These are phyloP conservation scores for Siniperca chuatsi DNA, from an alignment of 2,113 vertebrate genomes.

Conservation along the genomic window DNA sequence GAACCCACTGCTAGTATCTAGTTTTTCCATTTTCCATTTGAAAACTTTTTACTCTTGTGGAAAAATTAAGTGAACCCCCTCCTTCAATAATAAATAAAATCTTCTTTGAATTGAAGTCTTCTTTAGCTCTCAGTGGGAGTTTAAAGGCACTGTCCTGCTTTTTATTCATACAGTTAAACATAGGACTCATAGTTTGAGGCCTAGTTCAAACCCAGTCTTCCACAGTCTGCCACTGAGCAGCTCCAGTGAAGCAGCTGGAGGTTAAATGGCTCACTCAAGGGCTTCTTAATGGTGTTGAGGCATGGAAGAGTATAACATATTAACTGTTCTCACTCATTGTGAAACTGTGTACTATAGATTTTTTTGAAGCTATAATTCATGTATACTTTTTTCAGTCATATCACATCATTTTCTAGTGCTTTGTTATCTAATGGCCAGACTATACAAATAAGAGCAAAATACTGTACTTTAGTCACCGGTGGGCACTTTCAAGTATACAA, in stretches of 20 bases:
- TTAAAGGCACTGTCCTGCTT: constrained; percentile 10
- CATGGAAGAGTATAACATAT: constrained; percentile 9
- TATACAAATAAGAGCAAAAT: neutral
- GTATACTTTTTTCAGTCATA: neutral
- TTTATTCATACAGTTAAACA: constrained; percentile 39
- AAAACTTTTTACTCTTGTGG: neutral
- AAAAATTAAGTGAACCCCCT: neutral
- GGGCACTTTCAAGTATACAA: neutral
- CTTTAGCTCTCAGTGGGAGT: constrained; percentile 7
- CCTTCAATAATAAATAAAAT: constrained; percentile 25
- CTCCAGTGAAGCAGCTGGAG: constrained; percentile 33
- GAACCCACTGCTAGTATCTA: neutral
- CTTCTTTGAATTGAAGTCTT: constrained; percentile 9
- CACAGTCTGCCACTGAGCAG: constrained; percentile 12
- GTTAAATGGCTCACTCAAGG: constrained; percentile 46
- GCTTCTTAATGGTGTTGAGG: constrained; percentile 12
- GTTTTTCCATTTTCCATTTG: constrained; percentile 3
- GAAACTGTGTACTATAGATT: neutral
- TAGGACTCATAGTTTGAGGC: neutral
- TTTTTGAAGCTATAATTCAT: neutral
- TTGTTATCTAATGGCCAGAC: neutral
- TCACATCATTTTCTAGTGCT: neutral
- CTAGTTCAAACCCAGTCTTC: constrained; percentile 19
- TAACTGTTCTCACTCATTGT: constrained; percentile 3
- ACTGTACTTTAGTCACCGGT: neutral